Evolutionary conservation across 2,888 invertebrate genomes (phyloP).

Genomic region (Apotomis capreana): DNA sequence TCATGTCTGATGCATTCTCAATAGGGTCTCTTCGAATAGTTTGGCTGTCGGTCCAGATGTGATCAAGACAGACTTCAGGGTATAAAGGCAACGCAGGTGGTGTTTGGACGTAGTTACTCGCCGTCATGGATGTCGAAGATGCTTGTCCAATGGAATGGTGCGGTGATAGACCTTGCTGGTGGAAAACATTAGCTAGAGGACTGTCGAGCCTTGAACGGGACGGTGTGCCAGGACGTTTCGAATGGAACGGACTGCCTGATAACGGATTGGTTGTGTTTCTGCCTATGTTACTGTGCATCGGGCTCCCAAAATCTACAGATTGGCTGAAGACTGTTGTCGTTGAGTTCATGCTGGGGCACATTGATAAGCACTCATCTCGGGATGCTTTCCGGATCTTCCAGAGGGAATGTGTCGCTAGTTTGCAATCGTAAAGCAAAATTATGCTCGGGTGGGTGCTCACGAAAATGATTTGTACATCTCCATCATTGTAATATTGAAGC

Average conservation of each 20-base stretch:
- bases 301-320: conserved; percentile 72
- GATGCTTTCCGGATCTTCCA: conserved; percentile 91
- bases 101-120: conserved; percentile 73
- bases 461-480: conserved; percentile 88
- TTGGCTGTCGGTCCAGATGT: conserved; percentile 92
- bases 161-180: conserved; percentile 76
- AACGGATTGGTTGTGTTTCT: conserved; percentile 69
- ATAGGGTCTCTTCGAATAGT: conserved; percentile 65
- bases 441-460: conserved; percentile 91
- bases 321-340: conserved; percentile 73
- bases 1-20: conserved; percentile 71
- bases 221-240: conserved; percentile 66
- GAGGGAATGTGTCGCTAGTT: conserved; percentile 90
- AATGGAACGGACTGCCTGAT: conserved; percentile 72
- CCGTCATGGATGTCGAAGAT: conserved; percentile 73
- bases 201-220: conserved; percentile 71
- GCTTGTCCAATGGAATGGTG: conserved; percentile 77
- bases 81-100: conserved; percentile 87
- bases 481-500: conserved; percentile 85
- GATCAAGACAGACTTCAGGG: conserved; percentile 94
- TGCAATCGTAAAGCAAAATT: conserved; percentile 90
- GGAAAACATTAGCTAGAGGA: conserved; percentile 76
- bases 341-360: conserved; percentile 81
- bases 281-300: conserved; percentile 67
- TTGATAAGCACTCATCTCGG: conserved; percentile 86